phyloP scores from a whole-genome alignment of 1,140 invertebrate genomes.

The Subanguina moxae region DNA sequence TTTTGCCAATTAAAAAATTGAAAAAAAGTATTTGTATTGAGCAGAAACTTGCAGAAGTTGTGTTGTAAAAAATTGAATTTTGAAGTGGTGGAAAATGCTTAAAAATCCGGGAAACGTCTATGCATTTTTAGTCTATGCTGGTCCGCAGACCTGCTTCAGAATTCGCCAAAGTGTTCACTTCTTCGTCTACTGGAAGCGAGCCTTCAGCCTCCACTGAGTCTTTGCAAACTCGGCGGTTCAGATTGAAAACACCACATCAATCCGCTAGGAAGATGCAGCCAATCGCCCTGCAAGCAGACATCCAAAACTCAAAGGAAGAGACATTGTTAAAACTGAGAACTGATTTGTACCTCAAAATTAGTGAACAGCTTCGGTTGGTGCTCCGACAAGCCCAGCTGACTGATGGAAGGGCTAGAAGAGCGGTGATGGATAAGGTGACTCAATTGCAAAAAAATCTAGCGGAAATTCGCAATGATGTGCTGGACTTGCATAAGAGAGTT shows the following conservation, averaged over 20 bases:
- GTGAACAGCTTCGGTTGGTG: not conserved
- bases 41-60: no score
- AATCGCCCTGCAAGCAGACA: not conserved
- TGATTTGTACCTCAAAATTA: constrained; percentile 1
- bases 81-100: no score
- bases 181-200: not conserved
- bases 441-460: not conserved
- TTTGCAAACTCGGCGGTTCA: no score
- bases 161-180: not conserved
- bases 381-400: not conserved
- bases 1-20: no score
- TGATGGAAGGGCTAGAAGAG: not conserved
- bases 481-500: not conserved
- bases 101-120: no score
- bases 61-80: no score
- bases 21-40: no score
- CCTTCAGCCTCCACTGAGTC: no score
- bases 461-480: not conserved
- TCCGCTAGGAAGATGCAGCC: not conserved
- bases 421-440: not conserved
- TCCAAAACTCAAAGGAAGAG: not conserved
- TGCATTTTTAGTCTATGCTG: no score
- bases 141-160: not conserved
- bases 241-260: no score
- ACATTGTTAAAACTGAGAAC: not conserved